These are phyloP conservation scores for Tiphia femorata DNA, from an alignment of 2,888 invertebrate species.

Conservation along the genomic window DNA sequence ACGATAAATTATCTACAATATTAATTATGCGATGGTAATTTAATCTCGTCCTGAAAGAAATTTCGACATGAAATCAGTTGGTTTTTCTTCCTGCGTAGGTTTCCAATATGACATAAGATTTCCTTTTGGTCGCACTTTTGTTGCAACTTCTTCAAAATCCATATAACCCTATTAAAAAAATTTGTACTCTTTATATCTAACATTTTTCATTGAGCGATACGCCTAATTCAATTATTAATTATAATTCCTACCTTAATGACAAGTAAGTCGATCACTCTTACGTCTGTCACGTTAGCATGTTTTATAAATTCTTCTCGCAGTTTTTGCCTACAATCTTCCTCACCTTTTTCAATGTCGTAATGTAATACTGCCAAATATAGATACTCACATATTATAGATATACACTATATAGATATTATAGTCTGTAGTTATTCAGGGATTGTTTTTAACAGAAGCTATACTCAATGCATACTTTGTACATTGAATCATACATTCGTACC, in stretches of 20 bases:
- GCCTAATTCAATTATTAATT: not conserved
- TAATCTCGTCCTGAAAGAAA: constrained; percentile 81
- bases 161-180: constrained; percentile 84
- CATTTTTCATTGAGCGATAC: not conserved
- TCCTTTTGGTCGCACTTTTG: constrained; percentile 90
- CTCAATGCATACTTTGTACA: no score
- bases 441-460: not conserved
- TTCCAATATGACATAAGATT: constrained; percentile 91
- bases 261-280: constrained; percentile 91
- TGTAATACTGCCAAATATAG: constrained; percentile 77
- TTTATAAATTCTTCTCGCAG: constrained; percentile 84
- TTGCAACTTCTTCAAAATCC: constrained; percentile 89
- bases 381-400: not conserved
- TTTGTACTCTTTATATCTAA: not conserved
- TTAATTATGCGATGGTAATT: constrained; percentile 31
- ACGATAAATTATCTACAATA: constrained; percentile 17
- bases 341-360: constrained; percentile 84
- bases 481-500: no score
- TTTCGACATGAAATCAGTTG: constrained; percentile 92
- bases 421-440: not conserved
- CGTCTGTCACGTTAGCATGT: constrained; percentile 83
- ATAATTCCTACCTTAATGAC: constrained; percentile 83
- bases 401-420: not conserved
- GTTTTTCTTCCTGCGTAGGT: constrained; percentile 86
- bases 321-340: constrained; percentile 78